A percentile compares a stretch with the other conserved stretches of the same genome.
Evolutionary conservation across 92 coral and sea anemone species (phyloP).

Genomic region (Heteractis magnifica): DNA sequence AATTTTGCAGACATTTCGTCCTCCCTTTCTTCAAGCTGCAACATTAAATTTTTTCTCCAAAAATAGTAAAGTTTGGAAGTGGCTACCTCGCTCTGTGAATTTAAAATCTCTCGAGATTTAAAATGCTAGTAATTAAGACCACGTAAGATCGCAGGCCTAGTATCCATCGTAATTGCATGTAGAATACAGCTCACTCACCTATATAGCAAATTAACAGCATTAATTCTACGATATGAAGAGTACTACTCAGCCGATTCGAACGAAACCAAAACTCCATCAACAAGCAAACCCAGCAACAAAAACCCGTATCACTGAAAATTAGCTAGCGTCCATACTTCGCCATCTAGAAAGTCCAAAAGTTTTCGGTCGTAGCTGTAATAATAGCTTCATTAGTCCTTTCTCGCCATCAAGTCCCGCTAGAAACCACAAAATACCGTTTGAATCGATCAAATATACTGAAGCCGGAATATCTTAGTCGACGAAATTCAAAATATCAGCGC

Average conservation of each 20-base stretch:
- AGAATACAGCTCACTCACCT: constrained; percentile 7
- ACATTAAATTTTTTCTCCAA: no score
- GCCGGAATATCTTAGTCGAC: not conserved
- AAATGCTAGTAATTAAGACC: not conserved
- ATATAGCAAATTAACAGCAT: not conserved
- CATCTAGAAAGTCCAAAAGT: not conserved
- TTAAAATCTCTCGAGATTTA: not conserved
- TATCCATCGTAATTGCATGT: not conserved
- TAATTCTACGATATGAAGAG: not conserved
- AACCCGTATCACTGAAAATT: not conserved
- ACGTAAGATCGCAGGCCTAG: not conserved
- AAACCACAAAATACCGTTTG: not conserved
- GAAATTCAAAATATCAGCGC: not conserved
- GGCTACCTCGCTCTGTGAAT: no score
- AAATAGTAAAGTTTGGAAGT: no score
- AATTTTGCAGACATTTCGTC: no score
- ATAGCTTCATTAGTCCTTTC: not conserved
- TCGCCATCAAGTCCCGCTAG: not conserved
- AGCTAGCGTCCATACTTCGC: not conserved
- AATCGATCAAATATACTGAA: not conserved
- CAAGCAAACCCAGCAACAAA: not conserved
- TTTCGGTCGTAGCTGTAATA: not conserved
- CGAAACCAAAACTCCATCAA: not conserved
- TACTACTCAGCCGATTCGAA: not conserved
- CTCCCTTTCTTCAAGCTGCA: no score